Evolutionary conservation across 1,140 invertebrate species (phyloP), one percentile per base, ranked within the genome.

Genomic region (Scaptomyza graminum): DNA sequence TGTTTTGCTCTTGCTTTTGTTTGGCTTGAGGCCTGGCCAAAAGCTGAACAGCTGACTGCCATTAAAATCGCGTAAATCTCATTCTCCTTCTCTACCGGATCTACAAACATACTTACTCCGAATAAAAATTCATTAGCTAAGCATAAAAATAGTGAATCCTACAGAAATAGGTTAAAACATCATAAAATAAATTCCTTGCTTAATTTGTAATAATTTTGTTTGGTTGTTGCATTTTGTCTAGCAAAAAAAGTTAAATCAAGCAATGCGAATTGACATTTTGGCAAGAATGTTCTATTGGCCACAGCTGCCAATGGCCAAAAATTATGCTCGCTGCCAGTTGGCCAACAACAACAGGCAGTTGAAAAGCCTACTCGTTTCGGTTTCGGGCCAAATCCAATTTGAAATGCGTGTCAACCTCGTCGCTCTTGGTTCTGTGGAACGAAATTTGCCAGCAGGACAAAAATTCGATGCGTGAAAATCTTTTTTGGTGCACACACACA

Each of bases 261-360:
- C 64, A 67, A 7, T 16, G 34, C 56, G 43, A 64, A 55, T 71
- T 57, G 54, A 13, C 15, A 31, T 22, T 15, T 46, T 28, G 60
- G 31, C 37, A 31, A 37, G 18, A 31, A 12, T 31, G 31, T 34
- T 34, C 16, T 41, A 60, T 65, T 54, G 39, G 31, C 64, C 31
- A 60, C 81, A 87, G 81, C 82, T 85, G 81, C 61, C 72, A 76
- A 76, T 78, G 73, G 73, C 63, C 28, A 64, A 31, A 25, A 76
- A 80, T 84, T 84, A 80, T 74, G 31, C 55, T 85, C 80, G 80
- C 80, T 80, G 80, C 80, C 76, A 79, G 83, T 79, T 82, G 79
- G 79, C 73, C 56, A 63, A 52, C 43, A 63, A 52, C 43, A 65
- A 44, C 39, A 49, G 7, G 46, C 47, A 52, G 52, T 52, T 52